phyloP scores from a whole-genome alignment of 2,797 vertebrate genomes.

The Acanthornis magna region DNA sequence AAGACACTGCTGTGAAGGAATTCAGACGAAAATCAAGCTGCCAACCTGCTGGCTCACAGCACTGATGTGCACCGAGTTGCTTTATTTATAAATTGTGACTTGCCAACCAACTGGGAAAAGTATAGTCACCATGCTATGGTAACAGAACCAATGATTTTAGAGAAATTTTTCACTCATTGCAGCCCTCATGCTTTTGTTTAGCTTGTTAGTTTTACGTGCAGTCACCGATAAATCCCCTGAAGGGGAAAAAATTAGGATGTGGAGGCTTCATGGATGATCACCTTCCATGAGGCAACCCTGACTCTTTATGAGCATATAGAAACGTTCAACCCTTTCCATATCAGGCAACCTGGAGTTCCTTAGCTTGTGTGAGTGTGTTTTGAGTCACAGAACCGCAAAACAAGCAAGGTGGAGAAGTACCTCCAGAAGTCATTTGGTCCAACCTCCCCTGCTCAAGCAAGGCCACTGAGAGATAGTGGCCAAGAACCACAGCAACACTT shows the following conservation, averaged over 20 bases:
- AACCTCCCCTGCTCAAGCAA: not conserved
- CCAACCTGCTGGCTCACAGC: not conserved
- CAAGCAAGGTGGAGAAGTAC: not conserved
- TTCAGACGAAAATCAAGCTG: not conserved
- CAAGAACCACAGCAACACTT: not conserved
- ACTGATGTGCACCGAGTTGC: not conserved
- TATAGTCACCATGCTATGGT: not conserved
- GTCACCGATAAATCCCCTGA: not conserved
- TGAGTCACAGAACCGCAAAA: not conserved
- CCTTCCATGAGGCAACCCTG: not conserved
- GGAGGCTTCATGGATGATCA: not conserved
- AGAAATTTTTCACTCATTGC: not conserved
- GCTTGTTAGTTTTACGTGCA: not conserved
- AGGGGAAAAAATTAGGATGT: not conserved
- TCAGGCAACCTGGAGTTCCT: not conserved
- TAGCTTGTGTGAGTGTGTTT: not conserved
- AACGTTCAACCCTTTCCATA: not conserved
- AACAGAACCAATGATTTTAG: not conserved
- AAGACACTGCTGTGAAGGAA: not conserved
- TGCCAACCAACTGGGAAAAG: not conserved
- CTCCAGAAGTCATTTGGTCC: not conserved
- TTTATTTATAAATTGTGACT: not conserved
- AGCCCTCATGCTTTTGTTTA: not conserved
- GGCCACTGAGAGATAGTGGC: too few species aligned
- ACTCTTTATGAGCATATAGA: not conserved